These are phyloP conservation scores for Calyptomena viridis DNA, from an alignment of 2,113 vertebrate species.

Conservation along the genomic window DNA sequence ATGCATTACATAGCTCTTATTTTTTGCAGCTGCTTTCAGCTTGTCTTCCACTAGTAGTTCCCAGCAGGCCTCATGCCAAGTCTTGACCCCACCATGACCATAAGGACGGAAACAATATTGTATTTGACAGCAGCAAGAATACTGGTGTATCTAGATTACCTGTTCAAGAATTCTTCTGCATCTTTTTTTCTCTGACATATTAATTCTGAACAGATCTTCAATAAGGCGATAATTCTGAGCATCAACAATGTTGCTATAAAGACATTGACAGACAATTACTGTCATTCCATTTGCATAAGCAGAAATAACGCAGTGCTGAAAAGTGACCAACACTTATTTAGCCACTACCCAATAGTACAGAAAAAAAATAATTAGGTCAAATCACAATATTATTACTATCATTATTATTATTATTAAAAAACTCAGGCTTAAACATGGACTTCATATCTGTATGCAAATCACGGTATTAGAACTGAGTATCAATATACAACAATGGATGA, in stretches of 20 bases:
- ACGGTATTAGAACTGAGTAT: not conserved
- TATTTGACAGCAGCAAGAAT: not conserved
- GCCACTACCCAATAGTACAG: not conserved
- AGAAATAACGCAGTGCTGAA: not conserved
- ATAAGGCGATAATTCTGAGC: constrained; percentile 94
- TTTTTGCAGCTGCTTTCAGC: not conserved
- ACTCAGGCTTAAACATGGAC: not conserved
- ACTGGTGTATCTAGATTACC: constrained; percentile 65
- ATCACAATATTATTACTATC: not conserved
- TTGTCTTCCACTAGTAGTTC: not conserved
- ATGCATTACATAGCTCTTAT: not conserved
- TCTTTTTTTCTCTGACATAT: constrained; percentile 92
- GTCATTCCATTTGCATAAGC: not conserved
- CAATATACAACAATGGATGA: not conserved
- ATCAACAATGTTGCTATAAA: constrained; percentile 92
- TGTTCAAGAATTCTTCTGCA: constrained; percentile 95
- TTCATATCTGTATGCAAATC: not conserved
- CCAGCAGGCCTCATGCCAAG: not conserved
- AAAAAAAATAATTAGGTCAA: not conserved
- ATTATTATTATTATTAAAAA: not conserved
- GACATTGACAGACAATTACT: not conserved
- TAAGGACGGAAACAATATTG: not conserved
- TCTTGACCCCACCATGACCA: not conserved
- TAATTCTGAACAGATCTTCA: constrained; percentile 93
- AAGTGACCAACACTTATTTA: not conserved